Evolutionary conservation across 2,797 vertebrate species (phyloP), one percentile per base, ranked within the genome.

Genomic region (Xyrichtys novacula): DNA sequence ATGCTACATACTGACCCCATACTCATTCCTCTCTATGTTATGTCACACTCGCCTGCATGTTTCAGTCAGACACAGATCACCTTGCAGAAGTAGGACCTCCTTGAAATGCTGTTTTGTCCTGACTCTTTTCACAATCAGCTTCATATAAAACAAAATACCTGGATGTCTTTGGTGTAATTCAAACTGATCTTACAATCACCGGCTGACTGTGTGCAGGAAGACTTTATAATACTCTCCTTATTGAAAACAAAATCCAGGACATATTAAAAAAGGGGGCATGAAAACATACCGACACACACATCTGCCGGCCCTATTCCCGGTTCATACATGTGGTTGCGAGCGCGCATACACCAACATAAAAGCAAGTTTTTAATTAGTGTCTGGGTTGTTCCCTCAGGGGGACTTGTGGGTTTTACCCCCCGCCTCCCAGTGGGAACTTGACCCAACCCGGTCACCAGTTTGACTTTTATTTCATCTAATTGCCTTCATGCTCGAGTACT

Each of bases 321-420:
- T 32, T 29, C 26, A 39, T 49, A 17, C 28, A 42, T 74, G 61
- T 67, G 55, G 68, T 55, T 28, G 23, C 60, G 20, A 12, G 15
- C 43, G 63, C 66, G 65, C 74, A 82, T 49, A 81, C 38, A 60
- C 49, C 64, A 70, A 82, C 76, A 78, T 65, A 63, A 82, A 71
- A 72, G 77, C 66, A 23, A 31, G 61, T 83, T 88, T 88, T 85
- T 85, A 89, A 90, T 91, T 82, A 88, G 76, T 72, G 77, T 71
- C 74, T 80, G 78, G 70, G 55, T 58, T 80, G 61, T 57, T 88
- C 81, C 71, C 72, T 76, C 42, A 12, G 19, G 68, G 44, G 72
- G 89, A 82, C 87, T 87, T 90, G 72, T 69, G 85, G 83, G 59
- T 69, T 79, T 84, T 46, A 56, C 49, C 64, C 81, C 74, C 60